These are phyloP conservation scores for Tipula vernalis DNA, from an alignment of 2,888 invertebrate species.

Conservation along the genomic window DNA sequence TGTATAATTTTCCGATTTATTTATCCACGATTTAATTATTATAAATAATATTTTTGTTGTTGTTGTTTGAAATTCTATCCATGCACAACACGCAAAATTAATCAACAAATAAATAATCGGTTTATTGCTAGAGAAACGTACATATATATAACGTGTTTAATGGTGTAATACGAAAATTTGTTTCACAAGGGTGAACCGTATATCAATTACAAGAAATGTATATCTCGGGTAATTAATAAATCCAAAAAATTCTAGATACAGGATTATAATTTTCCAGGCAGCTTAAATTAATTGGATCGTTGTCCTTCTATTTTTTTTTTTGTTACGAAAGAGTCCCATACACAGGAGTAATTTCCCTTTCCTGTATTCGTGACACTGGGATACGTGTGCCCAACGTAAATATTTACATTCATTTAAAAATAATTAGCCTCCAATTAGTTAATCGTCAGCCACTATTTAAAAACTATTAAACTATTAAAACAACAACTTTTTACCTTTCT, in stretches of 20 bases:
- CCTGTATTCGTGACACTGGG: not conserved
- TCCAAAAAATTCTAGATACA: not conserved
- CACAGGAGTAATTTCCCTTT: not conserved
- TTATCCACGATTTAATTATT: not conserved
- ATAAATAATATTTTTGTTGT: not conserved
- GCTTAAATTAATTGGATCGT: not conserved
- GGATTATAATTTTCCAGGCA: not conserved
- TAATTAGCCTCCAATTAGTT: not conserved
- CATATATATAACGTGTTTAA: not conserved
- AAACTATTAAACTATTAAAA: not conserved
- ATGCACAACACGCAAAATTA: not conserved
- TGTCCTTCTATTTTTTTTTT: not conserved
- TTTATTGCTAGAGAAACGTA: no score
- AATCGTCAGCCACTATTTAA: not conserved
- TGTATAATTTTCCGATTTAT: not conserved
- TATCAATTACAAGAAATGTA: not conserved
- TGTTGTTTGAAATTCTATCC: not conserved
- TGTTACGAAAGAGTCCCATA: not conserved
- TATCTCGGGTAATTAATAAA: not conserved
- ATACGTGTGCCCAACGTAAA: not conserved
- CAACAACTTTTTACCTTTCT: not conserved
- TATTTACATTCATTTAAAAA: not conserved
- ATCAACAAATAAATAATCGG: not conserved
- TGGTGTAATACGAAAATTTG: not conserved
- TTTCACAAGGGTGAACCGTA: not conserved